Evolutionary conservation across 2,113 vertebrate species (phyloP), one percentile per base, ranked within the genome.

Genomic region (Herpetotheres cachinnans): DNA sequence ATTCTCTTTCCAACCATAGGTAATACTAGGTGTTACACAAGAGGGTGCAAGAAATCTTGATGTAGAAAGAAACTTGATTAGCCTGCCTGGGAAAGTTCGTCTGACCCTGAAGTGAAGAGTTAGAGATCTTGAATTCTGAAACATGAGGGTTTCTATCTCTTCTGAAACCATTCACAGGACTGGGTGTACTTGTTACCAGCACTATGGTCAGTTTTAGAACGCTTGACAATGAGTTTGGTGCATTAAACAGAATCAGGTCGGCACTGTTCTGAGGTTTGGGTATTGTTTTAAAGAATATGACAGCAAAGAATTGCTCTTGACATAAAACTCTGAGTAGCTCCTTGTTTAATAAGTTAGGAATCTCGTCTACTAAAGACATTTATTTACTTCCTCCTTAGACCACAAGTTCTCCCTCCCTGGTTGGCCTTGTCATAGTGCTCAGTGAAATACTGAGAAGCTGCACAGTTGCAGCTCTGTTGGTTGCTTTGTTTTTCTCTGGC

Each of bases 401-500:
- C 2, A 18, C 61, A 87, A 71, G 30, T 74, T 91, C 52, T 85
- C 27, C 38, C 49, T 84, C 32, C 27, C 65, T 81, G 55, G 6
- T 36, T 77, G 70, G 44, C 58, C 54, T 94, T 82, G 62, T 71
- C 55, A 4, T 32, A 46, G 66, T 24, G 42, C 49, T 70, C 58
- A 25, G 62, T 73, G 78, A 95, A 86, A 80, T 89, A 79, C 20
- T 73, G 81, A 80, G n/a, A 78, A n/a, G 15, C 59, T 78, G 73
- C 73, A 76, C 27, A 49, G 40, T 89, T 65, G 56, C 78, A 70
- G 38, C 66, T 89, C 54, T 66, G 58, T 85, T 87, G 62, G 66
- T 85, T 50, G 46, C 54, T 96, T 92, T 91, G 70, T 97, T 94
- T 89, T 70, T 77, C 86, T 90, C 79, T 87, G 73, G 58, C 52